Percentiles rank a stretch among this genome's conserved stretches.
Conservation (phyloP, 2,797 vertebrate genomes). For the Lutjanus campechanus region DNA sequence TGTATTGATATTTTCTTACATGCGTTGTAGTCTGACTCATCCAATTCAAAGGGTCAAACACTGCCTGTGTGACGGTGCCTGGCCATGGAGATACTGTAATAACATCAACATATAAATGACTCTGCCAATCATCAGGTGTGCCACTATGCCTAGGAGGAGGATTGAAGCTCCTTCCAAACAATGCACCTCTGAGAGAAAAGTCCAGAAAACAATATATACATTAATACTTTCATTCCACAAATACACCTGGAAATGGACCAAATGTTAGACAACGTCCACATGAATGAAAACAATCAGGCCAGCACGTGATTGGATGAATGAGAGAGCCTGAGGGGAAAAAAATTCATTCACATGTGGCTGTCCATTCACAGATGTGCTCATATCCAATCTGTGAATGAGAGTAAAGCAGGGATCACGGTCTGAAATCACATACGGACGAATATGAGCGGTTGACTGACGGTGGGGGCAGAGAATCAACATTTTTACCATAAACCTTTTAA, state of each 20-base stretch:
- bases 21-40: slow-evolving; percentile 1
- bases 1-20: too few species aligned
- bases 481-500: slow-evolving; percentile 33
- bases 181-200: not conserved
- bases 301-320: slow-evolving; percentile 48
- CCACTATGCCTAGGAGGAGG: not conserved
- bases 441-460: not conserved
- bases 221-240: not conserved
- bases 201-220: too few species aligned
- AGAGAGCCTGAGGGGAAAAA: not conserved
- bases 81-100: not conserved
- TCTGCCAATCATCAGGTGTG: not conserved
- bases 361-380: slow-evolving; percentile 59
- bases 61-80: not conserved
- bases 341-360: slow-evolving; percentile 23
- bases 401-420: slow-evolving; percentile 15
- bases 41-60: slow-evolving; percentile 2
- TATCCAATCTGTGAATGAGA: slow-evolving; percentile 57
- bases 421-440: slow-evolving; percentile 26
- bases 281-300: slow-evolving; percentile 31
- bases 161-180: not conserved
- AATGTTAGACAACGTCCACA: not conserved
- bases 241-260: not conserved
- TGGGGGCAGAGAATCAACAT: not conserved
- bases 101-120: slow-evolving; percentile 9